Evolutionary conservation across 2,797 vertebrate genomes (phyloP), one percentile per base, ranked within the genome.

Genomic region (Heliangelus exortis): DNA sequence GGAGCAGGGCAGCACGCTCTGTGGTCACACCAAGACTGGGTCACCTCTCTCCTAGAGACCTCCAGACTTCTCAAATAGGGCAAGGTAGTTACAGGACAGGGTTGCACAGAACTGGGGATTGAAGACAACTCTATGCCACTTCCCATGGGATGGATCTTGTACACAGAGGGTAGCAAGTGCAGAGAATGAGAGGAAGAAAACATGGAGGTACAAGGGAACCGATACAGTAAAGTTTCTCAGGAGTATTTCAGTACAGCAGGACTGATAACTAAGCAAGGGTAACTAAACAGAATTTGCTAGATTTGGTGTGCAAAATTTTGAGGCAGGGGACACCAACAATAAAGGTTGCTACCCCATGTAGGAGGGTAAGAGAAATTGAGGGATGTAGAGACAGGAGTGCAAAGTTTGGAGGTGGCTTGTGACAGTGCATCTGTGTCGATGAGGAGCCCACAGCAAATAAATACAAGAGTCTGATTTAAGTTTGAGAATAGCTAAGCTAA

Each of bases 1-100:
- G 21, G 41, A 92, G 36, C 0, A n/a, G 0, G 36, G 36, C 31
- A 85, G 23, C 0, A 0, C 0, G 7, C n/a, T 22, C 36, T 0
- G 0, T 0, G 6, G n/a, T 28, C 36, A 34, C 26, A 89, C 15
- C 29, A 53, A 22, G 3, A 77, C 59, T 25, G 74, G 15, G 47
- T 51, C 73, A 72, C 39, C 25, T 36, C 39, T 75, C 51, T 47
- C n/a, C 61, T 16, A 29, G 33, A 68, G 29, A 75, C n/a, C 50
- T 78, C 39, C 28, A 71, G 55, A 22, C 15, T 59, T 75, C 71
- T 20, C 63, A 73, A 29, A 72, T 0, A 68, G 68, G 33, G 45
- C 15, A 78, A 72, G 13, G 28, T 7, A 69, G 21, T 54, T 78
- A 72, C 0, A 0, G 41, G 48, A 55, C 34, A 39, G 53, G 73